Conservation (phyloP, 2,888 invertebrate species). For the Eupithecia exiguata region DNA sequence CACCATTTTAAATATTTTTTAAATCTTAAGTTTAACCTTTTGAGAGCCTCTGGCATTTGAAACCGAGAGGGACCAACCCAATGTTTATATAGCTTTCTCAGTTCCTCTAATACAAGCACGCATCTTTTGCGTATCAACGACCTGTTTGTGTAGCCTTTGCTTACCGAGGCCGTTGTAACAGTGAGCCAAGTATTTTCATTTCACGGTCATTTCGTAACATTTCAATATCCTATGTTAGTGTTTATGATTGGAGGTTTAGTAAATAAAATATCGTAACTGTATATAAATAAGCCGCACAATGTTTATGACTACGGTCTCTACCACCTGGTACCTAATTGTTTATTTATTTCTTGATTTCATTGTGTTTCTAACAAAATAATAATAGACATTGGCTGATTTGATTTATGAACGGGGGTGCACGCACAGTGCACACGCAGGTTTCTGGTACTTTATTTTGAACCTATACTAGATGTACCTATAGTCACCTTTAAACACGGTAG, state of each 20-base stretch:
- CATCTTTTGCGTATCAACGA: constrained; percentile 76
- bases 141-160: constrained; percentile 70
- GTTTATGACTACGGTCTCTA: constrained; percentile 47
- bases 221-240: constrained; percentile 64
- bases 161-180: constrained; percentile 68
- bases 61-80: constrained; percentile 57
- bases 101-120: constrained; percentile 64
- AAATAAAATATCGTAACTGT: constrained; percentile 53
- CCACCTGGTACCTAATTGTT: constrained; percentile 25
- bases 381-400: neutral
- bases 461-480: neutral
- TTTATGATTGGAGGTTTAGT: constrained; percentile 56
- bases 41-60: constrained; percentile 59
- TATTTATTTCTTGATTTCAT: constrained; percentile 2
- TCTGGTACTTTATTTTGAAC: neutral
- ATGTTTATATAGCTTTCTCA: constrained; percentile 74
- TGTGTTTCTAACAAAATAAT: neutral
- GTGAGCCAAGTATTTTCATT: constrained; percentile 72
- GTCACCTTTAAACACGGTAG: neutral
- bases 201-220: constrained; percentile 79
- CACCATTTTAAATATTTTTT: neutral
- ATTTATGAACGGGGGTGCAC: neutral
- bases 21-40: constrained; percentile 29
- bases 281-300: constrained; percentile 50
- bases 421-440: neutral